Base-by-base conservation (phyloP, 2,888 invertebrate species). In the Erebia aethiops region DNA sequence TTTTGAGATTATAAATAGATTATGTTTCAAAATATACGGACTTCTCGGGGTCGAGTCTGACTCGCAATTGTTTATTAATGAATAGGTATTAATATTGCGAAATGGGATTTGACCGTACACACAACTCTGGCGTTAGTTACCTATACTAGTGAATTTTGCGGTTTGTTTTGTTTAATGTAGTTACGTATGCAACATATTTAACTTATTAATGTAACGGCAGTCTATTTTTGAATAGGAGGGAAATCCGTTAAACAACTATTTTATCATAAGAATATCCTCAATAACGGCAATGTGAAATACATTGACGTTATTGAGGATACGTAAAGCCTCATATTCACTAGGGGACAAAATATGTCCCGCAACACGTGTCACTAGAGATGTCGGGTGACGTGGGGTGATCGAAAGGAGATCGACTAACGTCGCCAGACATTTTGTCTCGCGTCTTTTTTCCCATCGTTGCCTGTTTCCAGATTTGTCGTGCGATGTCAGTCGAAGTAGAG, bases 191-290 rank as follows among this genome's bases (percentile, higher is more conserved):
- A 51, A 35, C 52, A 54, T 49, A 35, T 41, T 43, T 16, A 65
- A 41, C 18, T 65, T 43, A 54, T 65, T 54, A 54, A 43, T 66
- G 54, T 21, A 14, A 56, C 10, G 41, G 11, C 18, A 57, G 14
- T 62, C 66, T 66, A 57, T 66, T 66, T 66, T 66, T 35, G 57
- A 66, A 66, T 21, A 46, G 9, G 21, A 57, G 66, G 66, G 66
- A 66, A 64, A 70, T 69, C 54, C 63, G 61, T 66, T 51, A 41
- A 51, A 21, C 67, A 67, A 67, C 51, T 51, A 64, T 51, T 26
- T 58, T 13, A 67, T 67, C 58, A 11, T 16, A 51, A 58, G n/a
- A 54, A 2, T 16, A 21, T 58, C 58, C 57, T 67, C 41, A 63
- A 16, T 14, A 49, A 49, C 11, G 13, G 13, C 41, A 56, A 66